Evolutionary conservation across 2,113 vertebrate genomes (phyloP).

Genomic region (Ptychochromis oligacanthus): DNA sequence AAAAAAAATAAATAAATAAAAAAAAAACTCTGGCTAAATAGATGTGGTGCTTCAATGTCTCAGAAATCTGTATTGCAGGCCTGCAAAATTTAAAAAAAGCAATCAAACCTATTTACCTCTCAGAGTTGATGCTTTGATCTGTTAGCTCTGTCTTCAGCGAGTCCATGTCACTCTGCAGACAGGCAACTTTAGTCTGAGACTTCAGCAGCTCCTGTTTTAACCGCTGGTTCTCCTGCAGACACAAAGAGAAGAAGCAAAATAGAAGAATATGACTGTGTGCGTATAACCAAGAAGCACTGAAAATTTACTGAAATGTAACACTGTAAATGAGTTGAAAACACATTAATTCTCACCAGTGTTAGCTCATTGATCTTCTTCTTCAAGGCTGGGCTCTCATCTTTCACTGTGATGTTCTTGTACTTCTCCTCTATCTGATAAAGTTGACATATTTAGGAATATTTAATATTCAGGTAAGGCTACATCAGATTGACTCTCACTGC

Average conservation of each 20-base stretch:
- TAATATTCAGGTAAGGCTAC: neutral
- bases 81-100: neutral
- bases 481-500: neutral
- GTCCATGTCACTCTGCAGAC: conserved; percentile 94
- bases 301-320: neutral
- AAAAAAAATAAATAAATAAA: neutral
- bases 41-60: neutral
- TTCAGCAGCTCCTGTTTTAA: conserved; percentile 93
- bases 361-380: conserved; percentile 90
- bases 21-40: neutral
- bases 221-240: conserved; percentile 90
- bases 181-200: conserved; percentile 91
- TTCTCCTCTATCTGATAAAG: conserved; percentile 90
- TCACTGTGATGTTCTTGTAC: conserved; percentile 85
- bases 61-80: too few species aligned
- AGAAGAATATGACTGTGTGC: neutral
- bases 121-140: conserved; percentile 90
- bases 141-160: conserved; percentile 92
- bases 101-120: conserved; percentile 79
- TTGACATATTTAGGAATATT: neutral
- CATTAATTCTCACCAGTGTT: conserved; percentile 83
- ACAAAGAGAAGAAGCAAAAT: neutral
- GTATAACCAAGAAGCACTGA: neutral
- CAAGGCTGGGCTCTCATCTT: conserved; percentile 86
- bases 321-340: neutral